Percentiles rank a stretch among this genome's conserved stretches.
These are phyloP conservation scores for Nestor notabilis DNA, from an alignment of 2,113 vertebrate species.

Conservation along the genomic window DNA sequence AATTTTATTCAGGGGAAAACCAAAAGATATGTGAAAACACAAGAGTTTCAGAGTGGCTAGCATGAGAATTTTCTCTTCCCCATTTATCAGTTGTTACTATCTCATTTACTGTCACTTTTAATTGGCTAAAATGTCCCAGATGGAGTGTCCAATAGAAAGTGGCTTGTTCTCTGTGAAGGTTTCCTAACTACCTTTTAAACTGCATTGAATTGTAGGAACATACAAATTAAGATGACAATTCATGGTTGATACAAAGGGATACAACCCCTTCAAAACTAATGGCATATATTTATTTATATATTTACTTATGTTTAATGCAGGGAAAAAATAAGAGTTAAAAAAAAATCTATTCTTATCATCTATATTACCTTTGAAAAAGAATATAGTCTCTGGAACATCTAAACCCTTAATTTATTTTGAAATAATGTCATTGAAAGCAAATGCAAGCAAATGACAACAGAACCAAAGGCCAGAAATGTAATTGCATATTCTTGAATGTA, in stretches of 20 bases:
- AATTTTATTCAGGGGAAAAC: neutral
- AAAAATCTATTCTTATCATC: neutral
- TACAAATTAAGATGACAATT: neutral
- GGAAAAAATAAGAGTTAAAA: neutral
- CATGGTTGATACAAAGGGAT: neutral
- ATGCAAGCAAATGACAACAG: neutral
- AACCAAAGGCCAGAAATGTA: neutral
- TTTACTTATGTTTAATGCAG: neutral
- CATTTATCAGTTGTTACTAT: neutral
- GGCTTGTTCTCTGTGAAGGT: neutral
- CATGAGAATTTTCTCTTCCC: neutral
- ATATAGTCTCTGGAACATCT: neutral
- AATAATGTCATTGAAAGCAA: neutral
- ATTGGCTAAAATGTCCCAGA: neutral
- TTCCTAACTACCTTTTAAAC: neutral
- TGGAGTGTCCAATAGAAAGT: neutral
- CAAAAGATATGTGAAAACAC: neutral
- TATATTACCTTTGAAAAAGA: neutral
- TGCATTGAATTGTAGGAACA: neutral
- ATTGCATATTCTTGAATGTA: neutral
- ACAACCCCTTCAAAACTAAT: neutral
- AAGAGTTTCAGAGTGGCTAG: neutral
- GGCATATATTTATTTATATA: neutral
- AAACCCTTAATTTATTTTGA: neutral
- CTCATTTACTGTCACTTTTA: neutral